Conservation (phyloP, 2,797 vertebrate genomes). For the Scleropages formosus region DNA sequence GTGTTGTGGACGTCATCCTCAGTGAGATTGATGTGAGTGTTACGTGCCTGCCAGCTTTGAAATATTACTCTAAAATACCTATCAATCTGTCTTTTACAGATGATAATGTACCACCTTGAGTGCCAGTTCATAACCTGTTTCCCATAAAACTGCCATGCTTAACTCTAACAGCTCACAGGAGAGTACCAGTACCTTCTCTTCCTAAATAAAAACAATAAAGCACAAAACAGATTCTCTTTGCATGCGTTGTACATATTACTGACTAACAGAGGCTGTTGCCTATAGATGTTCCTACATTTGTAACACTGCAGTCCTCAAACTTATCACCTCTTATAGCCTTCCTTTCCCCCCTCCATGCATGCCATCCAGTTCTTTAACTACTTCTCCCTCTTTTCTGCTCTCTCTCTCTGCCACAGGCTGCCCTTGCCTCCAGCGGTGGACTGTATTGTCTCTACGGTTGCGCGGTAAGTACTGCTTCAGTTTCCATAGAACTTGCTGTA, state of each 20-base stretch:
- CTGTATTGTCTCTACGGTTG: conserved; percentile 90
- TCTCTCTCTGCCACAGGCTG: conserved; percentile 68
- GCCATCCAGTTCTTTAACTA: not conserved
- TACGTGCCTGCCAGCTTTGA: not conserved
- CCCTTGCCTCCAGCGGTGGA: conserved; percentile 86
- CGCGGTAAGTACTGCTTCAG: conserved; percentile 73
- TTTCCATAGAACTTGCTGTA: conserved; percentile 58
- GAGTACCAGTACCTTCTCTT: no score
- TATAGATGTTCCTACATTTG: no score
- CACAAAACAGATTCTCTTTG: no score
- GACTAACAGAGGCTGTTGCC: no score
- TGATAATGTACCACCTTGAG: not conserved
- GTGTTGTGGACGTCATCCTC: conserved; percentile 89
- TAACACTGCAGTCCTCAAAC: no score
- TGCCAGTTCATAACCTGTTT: no score
- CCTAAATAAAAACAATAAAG: no score
- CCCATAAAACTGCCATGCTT: no score
- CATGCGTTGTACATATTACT: no score
- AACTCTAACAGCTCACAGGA: no score
- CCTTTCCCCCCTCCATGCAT: not conserved
- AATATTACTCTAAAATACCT: not conserved
- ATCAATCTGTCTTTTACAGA: not conserved
- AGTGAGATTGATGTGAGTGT: conserved; percentile 86
- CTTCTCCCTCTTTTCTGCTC: conserved; percentile 17
- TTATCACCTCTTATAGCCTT: not conserved